Conservation (phyloP, 2,113 vertebrate species). For the Tachycineta bicolor region DNA sequence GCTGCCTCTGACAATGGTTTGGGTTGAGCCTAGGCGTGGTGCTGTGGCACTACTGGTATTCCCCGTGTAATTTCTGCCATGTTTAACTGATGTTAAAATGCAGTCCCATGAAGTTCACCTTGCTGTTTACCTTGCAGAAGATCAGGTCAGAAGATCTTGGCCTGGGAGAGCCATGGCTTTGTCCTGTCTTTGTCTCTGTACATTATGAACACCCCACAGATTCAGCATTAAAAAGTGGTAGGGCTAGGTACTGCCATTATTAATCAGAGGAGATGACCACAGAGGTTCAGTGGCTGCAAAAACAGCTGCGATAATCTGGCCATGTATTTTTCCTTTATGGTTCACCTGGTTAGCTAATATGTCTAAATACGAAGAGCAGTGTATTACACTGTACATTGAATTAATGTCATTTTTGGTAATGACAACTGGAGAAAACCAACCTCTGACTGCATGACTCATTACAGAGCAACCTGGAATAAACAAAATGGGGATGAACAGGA, state of each 20-base stretch:
- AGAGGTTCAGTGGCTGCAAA: neutral
- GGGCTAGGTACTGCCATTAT: neutral
- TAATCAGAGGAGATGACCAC: neutral
- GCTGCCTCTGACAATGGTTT: rapidly evolving
- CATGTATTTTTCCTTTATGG: neutral
- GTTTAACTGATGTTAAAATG: neutral
- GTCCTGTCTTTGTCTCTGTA: neutral
- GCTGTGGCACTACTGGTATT: neutral
- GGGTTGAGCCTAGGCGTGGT: neutral
- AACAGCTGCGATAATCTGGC: neutral
- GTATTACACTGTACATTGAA: neutral
- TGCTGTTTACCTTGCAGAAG: neutral
- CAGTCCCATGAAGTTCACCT: neutral
- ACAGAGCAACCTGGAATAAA: neutral
- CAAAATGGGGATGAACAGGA: neutral
- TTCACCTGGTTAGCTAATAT: neutral
- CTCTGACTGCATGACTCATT: neutral
- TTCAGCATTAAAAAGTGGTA: neutral
- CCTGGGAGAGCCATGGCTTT: neutral
- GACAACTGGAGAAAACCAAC: neutral
- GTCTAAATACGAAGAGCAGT: neutral
- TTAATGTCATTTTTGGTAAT: neutral
- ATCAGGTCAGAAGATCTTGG: neutral
- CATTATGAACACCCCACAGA: neutral
- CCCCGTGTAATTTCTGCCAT: neutral